These are phyloP conservation scores for Spisula solida DNA, from an alignment of 2,888 invertebrate genomes.

Conservation along the genomic window DNA sequence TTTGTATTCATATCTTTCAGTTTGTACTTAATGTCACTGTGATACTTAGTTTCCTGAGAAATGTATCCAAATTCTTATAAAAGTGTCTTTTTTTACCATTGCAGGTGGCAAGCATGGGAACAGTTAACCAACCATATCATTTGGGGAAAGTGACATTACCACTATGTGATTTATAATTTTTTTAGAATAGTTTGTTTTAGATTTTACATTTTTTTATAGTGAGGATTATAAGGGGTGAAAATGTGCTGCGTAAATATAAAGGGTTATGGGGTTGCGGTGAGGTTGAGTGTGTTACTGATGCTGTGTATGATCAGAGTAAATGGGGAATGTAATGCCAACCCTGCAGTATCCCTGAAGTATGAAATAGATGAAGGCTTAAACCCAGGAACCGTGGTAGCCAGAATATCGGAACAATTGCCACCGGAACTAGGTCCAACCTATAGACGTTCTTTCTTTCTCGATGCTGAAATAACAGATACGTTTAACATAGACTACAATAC, in stretches of 20 bases:
- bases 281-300: background rate
- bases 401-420: conserved; percentile 47
- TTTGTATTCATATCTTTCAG: too few relatives aligned
- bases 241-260: background rate
- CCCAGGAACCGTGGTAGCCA: conserved; percentile 53
- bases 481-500: conserved; percentile 92
- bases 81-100: background rate
- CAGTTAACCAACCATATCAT: background rate
- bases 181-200: background rate
- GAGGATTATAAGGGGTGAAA: background rate
- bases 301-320: background rate
- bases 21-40: too few relatives aligned
- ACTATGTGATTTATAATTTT: background rate
- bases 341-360: conserved; percentile 33
- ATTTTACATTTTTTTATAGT: background rate
- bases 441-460: conserved; percentile 40
- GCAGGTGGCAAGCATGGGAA: background rate
- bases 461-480: conserved; percentile 31
- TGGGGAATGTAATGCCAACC: conserved; percentile 38
- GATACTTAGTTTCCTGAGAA: too few relatives aligned
- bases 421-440: conserved; percentile 60
- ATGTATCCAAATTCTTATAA: too few relatives aligned
- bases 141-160: background rate
- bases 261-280: background rate
- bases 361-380: conserved; percentile 51